Percentiles rank a stretch among this genome's conserved stretches.
Evolutionary conservation across 2,113 vertebrate genomes (phyloP).

Genomic region (Dipodomys stephensi): DNA sequence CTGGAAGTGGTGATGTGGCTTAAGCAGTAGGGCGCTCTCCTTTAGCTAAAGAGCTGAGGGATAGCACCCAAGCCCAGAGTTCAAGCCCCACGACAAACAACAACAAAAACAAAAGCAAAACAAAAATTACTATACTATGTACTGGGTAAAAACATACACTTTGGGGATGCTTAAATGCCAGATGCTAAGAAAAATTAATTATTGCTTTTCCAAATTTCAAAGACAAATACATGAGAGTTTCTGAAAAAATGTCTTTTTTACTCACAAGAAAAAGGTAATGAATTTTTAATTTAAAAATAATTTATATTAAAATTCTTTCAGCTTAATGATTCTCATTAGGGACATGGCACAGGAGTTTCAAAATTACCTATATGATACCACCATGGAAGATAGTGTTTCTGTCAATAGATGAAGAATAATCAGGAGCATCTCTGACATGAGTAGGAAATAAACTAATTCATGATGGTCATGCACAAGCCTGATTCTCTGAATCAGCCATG

Average conservation of each 20-base stretch:
- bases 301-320: not conserved
- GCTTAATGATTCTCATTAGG: not conserved
- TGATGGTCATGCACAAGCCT: not conserved
- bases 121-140: not conserved
- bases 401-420: not conserved
- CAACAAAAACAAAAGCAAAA: too few species aligned
- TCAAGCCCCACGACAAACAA: too few species aligned
- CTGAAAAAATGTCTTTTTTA: not conserved
- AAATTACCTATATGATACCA: not conserved
- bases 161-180: not conserved
- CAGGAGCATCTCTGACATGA: not conserved
- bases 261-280: constrained; percentile 9
- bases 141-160: not conserved
- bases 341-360: not conserved
- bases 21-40: too few species aligned
- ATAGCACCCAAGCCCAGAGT: too few species aligned
- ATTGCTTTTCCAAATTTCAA: not conserved
- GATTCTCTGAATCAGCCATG: not conserved
- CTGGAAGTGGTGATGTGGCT: too few species aligned
- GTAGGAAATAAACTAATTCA: not conserved
- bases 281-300: not conserved
- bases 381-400: not conserved
- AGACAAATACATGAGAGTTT: not conserved
- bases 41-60: too few species aligned
- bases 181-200: not conserved